Evolutionary conservation across 2,113 vertebrate genomes (phyloP), one percentile per base, ranked within the genome.

Genomic region (Carlito syrichta): DNA sequence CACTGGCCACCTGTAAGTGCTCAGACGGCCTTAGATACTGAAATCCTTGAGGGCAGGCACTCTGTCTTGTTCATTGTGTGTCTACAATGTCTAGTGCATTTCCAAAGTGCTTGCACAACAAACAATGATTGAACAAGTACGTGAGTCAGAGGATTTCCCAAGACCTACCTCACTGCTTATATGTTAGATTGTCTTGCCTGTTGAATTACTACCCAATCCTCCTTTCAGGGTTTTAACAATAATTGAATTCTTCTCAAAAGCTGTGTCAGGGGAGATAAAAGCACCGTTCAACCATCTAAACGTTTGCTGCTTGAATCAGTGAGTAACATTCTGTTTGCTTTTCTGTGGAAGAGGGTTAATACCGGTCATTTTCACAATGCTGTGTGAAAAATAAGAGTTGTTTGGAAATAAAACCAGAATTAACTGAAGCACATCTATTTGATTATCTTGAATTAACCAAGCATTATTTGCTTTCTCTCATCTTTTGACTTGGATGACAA

Each of bases 181-280:
- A 25, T 40, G 45, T 40, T 89, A 86, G 56, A 66, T 94, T 86
- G 87, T 87, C 69, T 95, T 66, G 63, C 76, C 84, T 74, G 30
- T 93, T 97, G 86, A 94, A 90, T 93, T 94, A 63, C 91, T 73
- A 94, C 35, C 6, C 27, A 86, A 54, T 4, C 5, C 5, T 91
- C 91, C 91, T 94, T 89, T 83, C 38, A 63, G 9, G 35, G 16
- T 86, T 94, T 95, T 84, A 17, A 89, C 96, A 95, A 91, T 89
- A 86, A 96, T 91, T 86, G 89, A 91, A 89, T 84, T 96, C 38
- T 85, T 35, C 69, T 96, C 45, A 1, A 86, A 95, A 96, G 69
- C 63, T 89, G 20, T 95, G 45, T 89, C 20, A 22, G 63, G 73
- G 69, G 78, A 89, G 86, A 84, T 84, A 82, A 82, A 92, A 81